Evolutionary conservation across 1,140 invertebrate species (phyloP).

Genomic region (Aporrectodea caliginosa): DNA sequence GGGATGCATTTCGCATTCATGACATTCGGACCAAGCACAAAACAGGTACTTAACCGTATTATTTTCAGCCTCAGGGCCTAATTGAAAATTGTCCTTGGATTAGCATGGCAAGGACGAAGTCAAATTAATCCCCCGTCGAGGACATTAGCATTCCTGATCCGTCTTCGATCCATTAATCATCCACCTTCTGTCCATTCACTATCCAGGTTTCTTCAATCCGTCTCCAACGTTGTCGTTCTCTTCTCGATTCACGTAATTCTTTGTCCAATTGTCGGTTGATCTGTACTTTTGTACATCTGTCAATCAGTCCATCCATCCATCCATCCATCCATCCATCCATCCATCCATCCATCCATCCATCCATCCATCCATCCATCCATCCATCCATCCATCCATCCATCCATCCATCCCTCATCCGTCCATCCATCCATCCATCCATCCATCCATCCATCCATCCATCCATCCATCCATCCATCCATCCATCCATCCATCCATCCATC

Average conservation of each 20-base stretch:
- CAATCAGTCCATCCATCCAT: too few relatives aligned
- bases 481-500: constrained; percentile 5
- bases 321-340: constrained; percentile 7
- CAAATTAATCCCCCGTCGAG: too few relatives aligned
- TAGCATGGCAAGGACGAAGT: too few relatives aligned
- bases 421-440: neutral
- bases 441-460: constrained; percentile 11
- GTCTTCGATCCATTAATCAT: too few relatives aligned
- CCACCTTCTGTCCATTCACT: too few relatives aligned
- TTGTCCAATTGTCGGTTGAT: neutral
- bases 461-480: neutral
- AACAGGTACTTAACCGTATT: too few relatives aligned
- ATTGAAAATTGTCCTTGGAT: too few relatives aligned
- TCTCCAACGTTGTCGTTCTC: neutral
- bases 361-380: constrained; percentile 13
- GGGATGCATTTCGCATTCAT: too few relatives aligned
- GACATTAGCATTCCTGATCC: too few relatives aligned
- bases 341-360: constrained; percentile 8
- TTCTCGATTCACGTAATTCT: neutral
- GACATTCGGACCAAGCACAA: too few relatives aligned
- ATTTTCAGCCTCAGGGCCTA: too few relatives aligned
- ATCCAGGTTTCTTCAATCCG: too few relatives aligned
- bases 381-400: constrained; percentile 4
- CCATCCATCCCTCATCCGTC: constrained; percentile 1
- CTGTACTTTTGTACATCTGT: neutral